Conservation (phyloP, 1,140 invertebrate genomes). For the Leptinotarsa defecta region DNA sequence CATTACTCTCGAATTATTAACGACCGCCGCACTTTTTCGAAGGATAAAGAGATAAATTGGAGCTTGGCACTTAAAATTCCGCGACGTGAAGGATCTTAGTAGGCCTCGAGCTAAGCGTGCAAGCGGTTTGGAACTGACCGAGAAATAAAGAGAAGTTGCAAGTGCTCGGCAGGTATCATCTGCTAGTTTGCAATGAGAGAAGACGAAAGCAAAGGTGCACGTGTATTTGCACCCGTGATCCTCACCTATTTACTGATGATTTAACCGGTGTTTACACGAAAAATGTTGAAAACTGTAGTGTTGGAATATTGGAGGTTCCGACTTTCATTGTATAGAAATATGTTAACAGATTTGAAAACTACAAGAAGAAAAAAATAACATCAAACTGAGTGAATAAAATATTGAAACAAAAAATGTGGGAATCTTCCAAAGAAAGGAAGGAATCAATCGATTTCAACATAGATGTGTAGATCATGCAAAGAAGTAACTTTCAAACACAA, state of each 20-base stretch:
- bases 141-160: conserved; percentile 1
- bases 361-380: too few species aligned
- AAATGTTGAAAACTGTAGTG: too few species aligned
- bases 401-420: too few species aligned
- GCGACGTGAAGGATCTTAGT: not conserved
- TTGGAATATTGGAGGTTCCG: too few species aligned
- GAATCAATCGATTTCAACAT: too few species aligned
- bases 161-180: conserved; percentile 1
- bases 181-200: not conserved
- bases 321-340: too few species aligned
- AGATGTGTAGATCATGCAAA: too few species aligned
- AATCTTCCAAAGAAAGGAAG: too few species aligned
- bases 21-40: not conserved
- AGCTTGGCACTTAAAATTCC: conserved; percentile 2
- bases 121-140: not conserved
- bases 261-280: too few species aligned
- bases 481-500: too few species aligned
- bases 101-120: not conserved
- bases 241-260: not conserved
- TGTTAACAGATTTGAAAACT: too few species aligned
- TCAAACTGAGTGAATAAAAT: too few species aligned
- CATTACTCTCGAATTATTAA: not conserved
- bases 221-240: not conserved
- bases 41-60: not conserved
- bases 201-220: not conserved